Base-by-base conservation (phyloP, 2,888 invertebrate species). In the Diarsia dahlii region DNA sequence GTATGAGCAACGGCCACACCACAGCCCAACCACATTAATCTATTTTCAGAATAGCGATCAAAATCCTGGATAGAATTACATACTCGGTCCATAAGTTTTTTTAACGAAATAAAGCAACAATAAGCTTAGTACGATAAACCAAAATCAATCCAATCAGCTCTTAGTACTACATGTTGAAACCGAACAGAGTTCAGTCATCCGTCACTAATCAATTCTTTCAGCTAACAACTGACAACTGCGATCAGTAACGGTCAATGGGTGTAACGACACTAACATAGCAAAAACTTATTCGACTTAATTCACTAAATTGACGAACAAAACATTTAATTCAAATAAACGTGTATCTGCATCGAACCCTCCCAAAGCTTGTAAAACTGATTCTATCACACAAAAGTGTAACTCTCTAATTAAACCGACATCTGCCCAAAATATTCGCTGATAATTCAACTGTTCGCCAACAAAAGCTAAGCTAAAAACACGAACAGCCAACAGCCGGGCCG, bases 391-490 rank as follows among this genome's bases (percentile, higher is more conserved):
- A 78, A 78, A 86, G 80, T 74, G 67, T 77, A 71, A 81, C 76
- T 72, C 72, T 81, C 82, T 84, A 90, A 91, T 91, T 90, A 90
- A 89, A 84, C 87, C 81, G 84, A 89, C 91, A 93, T 92, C 91
- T 93, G 94, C 87, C 87, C 87, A 86, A 89, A 92, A 89, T 88
- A 91, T 89, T 90, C 88, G 86, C 90, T 90, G 90, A 92, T 91
- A 90, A 90, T 90, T 89, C 87, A 88, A 89, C 84, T 88, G 89
- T 91, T 90, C 89, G 86, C 90, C 91, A 92, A 93, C 93, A 94
- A 95, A 94, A 92, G 93, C 90, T 85, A 86, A 78, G 88, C 89
- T 89, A 91, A 92, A 93, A 91, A 91, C 90, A 91, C 87, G 84
- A 85, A 80, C 88, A 80, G 79, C 86, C 84, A 90, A 91, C 91